Evolutionary conservation across 2,888 invertebrate genomes (phyloP).

Genomic region (Melinaea menophilus): DNA sequence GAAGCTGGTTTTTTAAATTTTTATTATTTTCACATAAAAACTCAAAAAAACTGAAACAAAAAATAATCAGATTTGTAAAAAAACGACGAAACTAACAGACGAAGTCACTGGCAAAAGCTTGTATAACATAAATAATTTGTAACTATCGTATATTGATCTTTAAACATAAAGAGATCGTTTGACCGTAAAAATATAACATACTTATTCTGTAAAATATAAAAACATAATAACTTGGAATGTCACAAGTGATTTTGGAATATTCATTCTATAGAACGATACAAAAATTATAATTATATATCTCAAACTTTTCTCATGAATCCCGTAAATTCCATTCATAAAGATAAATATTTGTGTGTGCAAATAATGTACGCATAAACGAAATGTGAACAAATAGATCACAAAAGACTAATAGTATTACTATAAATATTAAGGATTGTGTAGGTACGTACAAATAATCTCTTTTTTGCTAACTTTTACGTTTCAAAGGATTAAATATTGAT

Average conservation of each 20-base stretch:
- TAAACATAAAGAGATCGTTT: no score
- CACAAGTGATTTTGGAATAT: background rate
- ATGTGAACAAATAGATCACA: constrained; percentile 68
- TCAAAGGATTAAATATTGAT: constrained; percentile 39
- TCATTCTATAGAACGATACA: background rate
- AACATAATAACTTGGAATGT: no score
- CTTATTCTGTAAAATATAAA: no score
- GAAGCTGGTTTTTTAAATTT: no score
- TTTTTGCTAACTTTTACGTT: constrained; percentile 42
- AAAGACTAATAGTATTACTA: constrained; percentile 49
- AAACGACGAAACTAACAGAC: no score
- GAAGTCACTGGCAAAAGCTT: no score
- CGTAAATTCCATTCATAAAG: constrained; percentile 45
- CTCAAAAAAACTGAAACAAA: no score
- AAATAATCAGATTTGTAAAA: no score
- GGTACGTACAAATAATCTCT: constrained; percentile 42
- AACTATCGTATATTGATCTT: no score
- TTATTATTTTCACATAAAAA: no score
- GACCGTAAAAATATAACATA: no score
- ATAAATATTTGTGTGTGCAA: constrained; percentile 72
- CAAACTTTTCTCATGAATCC: constrained; percentile 31
- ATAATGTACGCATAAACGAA: constrained; percentile 56
- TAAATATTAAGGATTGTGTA: constrained; percentile 58
- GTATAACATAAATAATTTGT: no score
- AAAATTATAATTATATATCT: constrained; percentile 31